Conservation (phyloP, 2,113 vertebrate genomes). For the Rallus limicola region DNA sequence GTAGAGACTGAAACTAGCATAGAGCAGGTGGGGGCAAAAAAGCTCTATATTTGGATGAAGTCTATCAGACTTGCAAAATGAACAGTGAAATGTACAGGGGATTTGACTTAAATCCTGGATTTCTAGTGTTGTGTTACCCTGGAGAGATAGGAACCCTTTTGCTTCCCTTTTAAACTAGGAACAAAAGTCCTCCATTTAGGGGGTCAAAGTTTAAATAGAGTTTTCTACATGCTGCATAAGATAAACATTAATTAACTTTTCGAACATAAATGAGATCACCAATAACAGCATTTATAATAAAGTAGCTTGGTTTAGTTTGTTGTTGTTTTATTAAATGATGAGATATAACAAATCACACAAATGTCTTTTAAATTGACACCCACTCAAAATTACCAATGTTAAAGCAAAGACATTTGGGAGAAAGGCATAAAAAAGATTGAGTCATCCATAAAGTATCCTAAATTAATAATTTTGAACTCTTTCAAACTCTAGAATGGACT, state of each 20-base stretch:
- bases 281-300: background rate
- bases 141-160: background rate
- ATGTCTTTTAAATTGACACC: background rate
- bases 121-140: background rate
- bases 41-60: background rate
- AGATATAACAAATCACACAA: background rate
- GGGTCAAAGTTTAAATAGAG: background rate
- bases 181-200: background rate
- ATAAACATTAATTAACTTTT: background rate
- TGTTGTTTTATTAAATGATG: background rate
- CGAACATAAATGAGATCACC: background rate
- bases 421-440: background rate
- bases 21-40: fast-evolving
- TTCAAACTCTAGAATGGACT: background rate
- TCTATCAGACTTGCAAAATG: background rate
- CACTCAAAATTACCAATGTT: background rate
- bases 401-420: background rate
- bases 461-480: background rate
- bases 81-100: background rate
- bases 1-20: background rate
- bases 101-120: background rate
- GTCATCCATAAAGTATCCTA: background rate
- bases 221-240: background rate
- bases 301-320: background rate
- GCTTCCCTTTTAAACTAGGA: background rate